Evolutionary conservation across 2,113 vertebrate genomes (phyloP).

Genomic region (Pachyramphus minor): DNA sequence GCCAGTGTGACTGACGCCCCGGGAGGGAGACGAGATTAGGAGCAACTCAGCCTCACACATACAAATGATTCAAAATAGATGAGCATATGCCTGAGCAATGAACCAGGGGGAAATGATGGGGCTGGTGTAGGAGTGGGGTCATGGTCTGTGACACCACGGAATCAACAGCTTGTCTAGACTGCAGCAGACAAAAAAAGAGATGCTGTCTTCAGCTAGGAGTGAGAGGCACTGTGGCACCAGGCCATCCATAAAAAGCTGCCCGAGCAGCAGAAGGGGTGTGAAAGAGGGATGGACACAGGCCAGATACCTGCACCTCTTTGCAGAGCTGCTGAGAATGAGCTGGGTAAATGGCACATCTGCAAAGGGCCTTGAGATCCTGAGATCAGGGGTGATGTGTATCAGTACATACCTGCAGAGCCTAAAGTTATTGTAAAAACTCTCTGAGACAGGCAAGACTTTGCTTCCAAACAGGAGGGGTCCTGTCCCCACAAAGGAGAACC

Average conservation of each 20-base stretch:
- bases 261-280: background rate
- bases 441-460: background rate
- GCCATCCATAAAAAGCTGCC: background rate
- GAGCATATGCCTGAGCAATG: conserved; percentile 36
- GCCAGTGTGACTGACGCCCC: conserved; percentile 25
- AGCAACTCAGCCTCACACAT: conserved; percentile 5
- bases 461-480: background rate
- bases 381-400: accelerated
- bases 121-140: conserved; percentile 21
- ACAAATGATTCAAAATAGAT: conserved; percentile 27
- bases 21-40: conserved; percentile 38
- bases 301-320: background rate
- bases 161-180: conserved; percentile 52
- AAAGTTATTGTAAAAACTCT: background rate
- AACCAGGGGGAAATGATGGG: background rate
- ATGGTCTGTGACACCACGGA: background rate
- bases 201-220: background rate
- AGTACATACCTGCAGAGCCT: background rate
- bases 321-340: background rate
- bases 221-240: background rate
- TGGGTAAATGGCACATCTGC: background rate
- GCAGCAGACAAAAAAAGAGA: conserved; percentile 8
- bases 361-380: background rate
- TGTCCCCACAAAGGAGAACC: background rate
- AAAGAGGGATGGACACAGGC: background rate